Evolutionary conservation across 1,140 invertebrate genomes (phyloP), one percentile per base, ranked within the genome.

Genomic region (Amyelois transitella): DNA sequence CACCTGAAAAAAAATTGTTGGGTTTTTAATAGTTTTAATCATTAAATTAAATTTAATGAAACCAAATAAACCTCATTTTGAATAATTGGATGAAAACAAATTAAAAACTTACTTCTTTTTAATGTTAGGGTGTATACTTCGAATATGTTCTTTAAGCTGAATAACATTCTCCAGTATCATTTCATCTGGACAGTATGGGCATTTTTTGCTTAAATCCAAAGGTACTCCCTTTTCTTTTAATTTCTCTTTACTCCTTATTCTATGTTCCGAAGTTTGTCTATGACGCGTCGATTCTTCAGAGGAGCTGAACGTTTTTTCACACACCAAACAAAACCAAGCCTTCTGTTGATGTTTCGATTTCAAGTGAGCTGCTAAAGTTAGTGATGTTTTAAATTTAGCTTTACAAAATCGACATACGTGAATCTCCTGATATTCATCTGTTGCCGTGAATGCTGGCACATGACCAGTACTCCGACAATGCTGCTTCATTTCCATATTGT

Each of bases 291-390:
- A 93, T 70, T 94, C 91, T 8, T 80, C 67, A 0, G 90, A 75
- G 0, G 90, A 91, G 1, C 87, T 72, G 63, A 95, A 95, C 8
- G 90, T 91, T 57, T 92, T 59, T 0, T 88, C 88, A 64, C 94
- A 95, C 7, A 92, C 89, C 0, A 91, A 90, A 68, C 94, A 96
- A 58, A 92, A 92, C 64, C 91, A 94, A 25, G 86, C 79, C 17
- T 88, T 88, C n/a, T 89, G 73, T 5, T 90, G 87, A 60, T 92
- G 90, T 18, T 84, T 84, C 2, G 80, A 82, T 54, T 89, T 90
- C 44, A 91, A 84, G 71, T 95, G 94, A 3, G 92, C 89, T 52
- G 94, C 93, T 24, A 94, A 76, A 0, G 93, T 90, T 6, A 93
- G 69, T 0, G 90, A 88, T 0, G 92, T 92, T 43, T 90, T 88